A percentile compares a stretch with the other conserved stretches of the same genome.
Conservation (phyloP, 2,113 vertebrate genomes). For the Dipodomys spectabilis region DNA sequence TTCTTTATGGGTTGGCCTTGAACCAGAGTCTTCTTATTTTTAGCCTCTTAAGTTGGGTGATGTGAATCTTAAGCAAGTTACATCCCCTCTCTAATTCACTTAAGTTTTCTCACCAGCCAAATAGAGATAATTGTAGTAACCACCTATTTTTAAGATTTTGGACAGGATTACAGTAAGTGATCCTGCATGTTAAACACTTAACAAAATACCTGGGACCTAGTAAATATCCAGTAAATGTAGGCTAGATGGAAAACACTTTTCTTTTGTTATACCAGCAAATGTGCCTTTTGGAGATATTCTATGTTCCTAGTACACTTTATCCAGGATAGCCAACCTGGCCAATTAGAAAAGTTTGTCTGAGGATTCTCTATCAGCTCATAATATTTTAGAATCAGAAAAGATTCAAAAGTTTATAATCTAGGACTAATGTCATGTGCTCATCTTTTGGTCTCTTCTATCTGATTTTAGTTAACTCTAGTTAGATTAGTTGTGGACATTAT, state of each 20-base stretch:
- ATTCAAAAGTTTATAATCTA: background rate
- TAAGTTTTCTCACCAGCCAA: background rate
- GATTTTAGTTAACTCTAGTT: background rate
- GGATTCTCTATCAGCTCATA: background rate
- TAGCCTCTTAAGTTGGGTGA: too few species aligned
- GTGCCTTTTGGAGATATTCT: background rate
- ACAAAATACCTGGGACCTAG: background rate
- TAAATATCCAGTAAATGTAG: background rate
- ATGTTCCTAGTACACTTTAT: background rate
- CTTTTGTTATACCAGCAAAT: background rate
- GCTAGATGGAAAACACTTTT: background rate
- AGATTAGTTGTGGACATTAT: too few species aligned
- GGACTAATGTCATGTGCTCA: background rate
- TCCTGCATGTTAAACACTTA: slow-evolving; percentile 6
- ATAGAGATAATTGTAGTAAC: background rate
- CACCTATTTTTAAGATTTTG: background rate
- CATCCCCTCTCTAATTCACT: background rate
- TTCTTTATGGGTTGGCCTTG: too few species aligned
- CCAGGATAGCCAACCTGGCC: background rate
- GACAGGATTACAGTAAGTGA: slow-evolving; percentile 47
- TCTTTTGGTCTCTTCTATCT: background rate
- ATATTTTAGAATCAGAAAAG: slow-evolving; percentile 4
- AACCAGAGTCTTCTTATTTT: too few species aligned
- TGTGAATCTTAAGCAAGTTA: background rate
- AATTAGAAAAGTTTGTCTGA: background rate